Percentiles rank a stretch among this genome's conserved stretches.
Evolutionary conservation across 2,888 invertebrate genomes (phyloP).

Genomic region (Spodoptera picta): DNA sequence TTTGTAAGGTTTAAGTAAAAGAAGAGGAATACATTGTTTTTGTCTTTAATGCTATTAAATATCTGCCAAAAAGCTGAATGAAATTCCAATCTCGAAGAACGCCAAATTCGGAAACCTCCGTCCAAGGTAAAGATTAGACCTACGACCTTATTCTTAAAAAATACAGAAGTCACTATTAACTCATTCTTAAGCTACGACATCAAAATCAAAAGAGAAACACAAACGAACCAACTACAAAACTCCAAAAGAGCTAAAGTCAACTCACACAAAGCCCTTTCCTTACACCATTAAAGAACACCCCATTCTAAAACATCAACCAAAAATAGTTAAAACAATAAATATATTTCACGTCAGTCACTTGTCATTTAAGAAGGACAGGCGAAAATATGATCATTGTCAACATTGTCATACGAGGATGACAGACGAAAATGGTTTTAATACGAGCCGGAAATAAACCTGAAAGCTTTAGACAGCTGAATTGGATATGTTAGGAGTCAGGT

Average conservation of each 20-base stretch:
- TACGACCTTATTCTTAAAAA: no score
- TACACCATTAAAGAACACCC: slow-evolving; percentile 20
- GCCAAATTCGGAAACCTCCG: no score
- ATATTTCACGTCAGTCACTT: slow-evolving; percentile 67
- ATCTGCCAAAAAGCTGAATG: no score
- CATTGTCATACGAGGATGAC: slow-evolving; percentile 69
- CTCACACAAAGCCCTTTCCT: slow-evolving; percentile 6
- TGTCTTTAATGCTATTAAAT: no score
- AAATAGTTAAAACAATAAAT: slow-evolving; percentile 68
- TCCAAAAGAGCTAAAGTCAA: not conserved
- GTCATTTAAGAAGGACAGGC: slow-evolving; percentile 63
- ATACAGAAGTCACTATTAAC: no score
- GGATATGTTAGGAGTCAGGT: slow-evolving; percentile 42
- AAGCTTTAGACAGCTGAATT: slow-evolving; percentile 63
- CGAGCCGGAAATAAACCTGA: slow-evolving; percentile 62
- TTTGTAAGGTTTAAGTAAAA: not conserved
- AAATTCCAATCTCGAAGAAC: no score
- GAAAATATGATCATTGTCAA: slow-evolving; percentile 79
- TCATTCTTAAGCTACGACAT: no score
- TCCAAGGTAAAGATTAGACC: no score
- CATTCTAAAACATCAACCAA: slow-evolving; percentile 44
- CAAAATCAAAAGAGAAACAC: no score
- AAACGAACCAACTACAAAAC: no score
- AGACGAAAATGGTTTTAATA: slow-evolving; percentile 69
- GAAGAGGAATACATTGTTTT: no score